Base-by-base conservation (phyloP, 2,113 vertebrate genomes). In the Odocoileus virginianus region DNA sequence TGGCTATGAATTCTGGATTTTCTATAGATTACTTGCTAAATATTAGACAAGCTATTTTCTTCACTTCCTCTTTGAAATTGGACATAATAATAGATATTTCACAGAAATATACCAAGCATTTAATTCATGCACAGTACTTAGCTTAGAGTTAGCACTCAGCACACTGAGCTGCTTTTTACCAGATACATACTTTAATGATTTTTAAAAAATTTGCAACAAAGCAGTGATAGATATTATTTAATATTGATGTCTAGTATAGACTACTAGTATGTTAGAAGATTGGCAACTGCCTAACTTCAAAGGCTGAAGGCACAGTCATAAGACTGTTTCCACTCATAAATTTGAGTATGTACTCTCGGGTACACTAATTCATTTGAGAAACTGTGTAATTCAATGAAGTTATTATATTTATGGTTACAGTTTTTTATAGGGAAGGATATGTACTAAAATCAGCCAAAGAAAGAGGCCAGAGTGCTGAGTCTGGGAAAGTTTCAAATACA, bases 1-100 rank as follows among this genome's bases (percentile, higher is more conserved):
- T 95, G 50, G 21, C 82, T 95, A 95, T 60, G 23, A 97, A 88
- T 55, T 97, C 45, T 96, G 36, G 2, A 19, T 91, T 89, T 83
- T 13, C 10, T 40, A 54, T 4, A 87, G 1, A 36, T 21, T 78
- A 76, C n/a, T 4, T 84, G 3, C 13, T 89, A 28, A 76, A 45
- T 36, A 17, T 83, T 83, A 60, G 43, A 60, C 11, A 64, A 87
- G 27, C 60, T 82, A 74, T 7, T 84, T 52, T 60, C 82, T 81
- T 85, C 4, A 58, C 6, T 30, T 95, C 40, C 33, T 87, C 13
- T 71, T 76, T 82, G 36, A n/a, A 92, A 92, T 92, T 78, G 64
- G 6, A 4, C 13, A 67, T 74, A 55, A 55, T 7, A 61, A 2
- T 33, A 54, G 74, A 13, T 76, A 45, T 92, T 85, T 86, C 25